These are phyloP conservation scores for Lethrus apterus DNA, from an alignment of 1,140 invertebrate species.

Conservation along the genomic window DNA sequence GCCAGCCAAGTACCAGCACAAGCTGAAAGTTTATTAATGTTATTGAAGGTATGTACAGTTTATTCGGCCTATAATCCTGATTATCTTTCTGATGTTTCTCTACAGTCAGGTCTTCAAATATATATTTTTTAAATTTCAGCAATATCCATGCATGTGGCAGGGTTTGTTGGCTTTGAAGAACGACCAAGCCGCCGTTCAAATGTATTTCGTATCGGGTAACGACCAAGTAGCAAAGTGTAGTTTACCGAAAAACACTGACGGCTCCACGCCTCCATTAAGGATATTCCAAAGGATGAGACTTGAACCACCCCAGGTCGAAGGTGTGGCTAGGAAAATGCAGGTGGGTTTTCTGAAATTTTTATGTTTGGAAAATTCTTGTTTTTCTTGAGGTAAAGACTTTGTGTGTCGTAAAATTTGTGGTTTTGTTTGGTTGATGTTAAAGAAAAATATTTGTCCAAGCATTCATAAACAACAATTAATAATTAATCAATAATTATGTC, in stretches of 20 bases:
- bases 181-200: conserved; percentile 92
- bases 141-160: conserved; percentile 95
- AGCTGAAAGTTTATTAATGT: conserved; percentile 68
- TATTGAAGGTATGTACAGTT: conserved; percentile 61
- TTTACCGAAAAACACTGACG: conserved; percentile 70
- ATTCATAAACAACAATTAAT: too few relatives aligned
- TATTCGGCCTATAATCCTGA: too few relatives aligned
- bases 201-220: conserved; percentile 96
- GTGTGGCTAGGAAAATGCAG: conserved; percentile 93
- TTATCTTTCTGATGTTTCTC: too few relatives aligned
- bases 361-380: too few relatives aligned
- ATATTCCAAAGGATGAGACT: conserved; percentile 96
- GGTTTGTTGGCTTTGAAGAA: conserved; percentile 90
- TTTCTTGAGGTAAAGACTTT: not conserved
- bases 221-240: conserved; percentile 75
- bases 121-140: conserved; percentile 44
- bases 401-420: not conserved
- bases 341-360: conserved; percentile 48
- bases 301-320: conserved; percentile 89
- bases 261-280: conserved; percentile 72
- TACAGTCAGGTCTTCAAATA: not conserved
- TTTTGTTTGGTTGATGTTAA: too few relatives aligned
- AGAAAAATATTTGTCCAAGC: too few relatives aligned
- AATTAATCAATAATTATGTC: conserved; percentile 23
- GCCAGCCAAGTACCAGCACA: conserved; percentile 66